Conservation (phyloP, 2,888 invertebrate genomes). For the Dorcus parallelipipedus region DNA sequence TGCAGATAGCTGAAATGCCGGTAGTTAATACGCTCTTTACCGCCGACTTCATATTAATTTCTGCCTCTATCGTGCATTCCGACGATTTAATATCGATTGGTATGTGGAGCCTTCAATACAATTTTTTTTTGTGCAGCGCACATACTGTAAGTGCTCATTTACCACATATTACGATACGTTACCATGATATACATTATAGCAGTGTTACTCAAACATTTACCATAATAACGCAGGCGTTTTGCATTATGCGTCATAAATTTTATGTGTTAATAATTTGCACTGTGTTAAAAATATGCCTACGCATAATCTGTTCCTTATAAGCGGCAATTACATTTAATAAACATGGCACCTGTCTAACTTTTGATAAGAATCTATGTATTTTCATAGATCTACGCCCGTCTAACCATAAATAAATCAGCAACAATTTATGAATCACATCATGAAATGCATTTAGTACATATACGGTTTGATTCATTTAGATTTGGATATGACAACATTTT, state of each 20-base stretch:
- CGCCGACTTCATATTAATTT: conserved; percentile 37
- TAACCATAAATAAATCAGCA: neutral
- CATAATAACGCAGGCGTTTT: no score
- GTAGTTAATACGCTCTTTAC: conserved; percentile 40
- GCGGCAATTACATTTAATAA: no score
- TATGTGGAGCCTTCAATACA: conserved; percentile 24
- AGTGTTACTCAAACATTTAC: conserved; percentile 5
- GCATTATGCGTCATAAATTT: neutral
- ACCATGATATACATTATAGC: conserved; percentile 4
- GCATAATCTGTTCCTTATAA: neutral
- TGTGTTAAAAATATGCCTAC: neutral
- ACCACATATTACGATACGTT: conserved; percentile 9
- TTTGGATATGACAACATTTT: no score
- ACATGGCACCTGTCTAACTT: no score
- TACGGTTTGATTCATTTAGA: no score
- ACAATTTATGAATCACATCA: neutral
- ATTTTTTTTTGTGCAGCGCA: conserved; percentile 14
- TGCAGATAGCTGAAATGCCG: conserved; percentile 37
- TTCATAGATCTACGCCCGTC: no score
- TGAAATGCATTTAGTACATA: neutral
- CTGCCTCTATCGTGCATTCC: conserved; percentile 35
- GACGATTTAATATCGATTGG: conserved; percentile 31
- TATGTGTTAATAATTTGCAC: neutral
- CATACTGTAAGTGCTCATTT: conserved; percentile 13
- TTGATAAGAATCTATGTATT: no score